A percentile compares a stretch with the other conserved stretches of the same genome.
These are phyloP conservation scores for Pandemis corylana DNA, from an alignment of 2,888 invertebrate genomes.

Conservation along the genomic window DNA sequence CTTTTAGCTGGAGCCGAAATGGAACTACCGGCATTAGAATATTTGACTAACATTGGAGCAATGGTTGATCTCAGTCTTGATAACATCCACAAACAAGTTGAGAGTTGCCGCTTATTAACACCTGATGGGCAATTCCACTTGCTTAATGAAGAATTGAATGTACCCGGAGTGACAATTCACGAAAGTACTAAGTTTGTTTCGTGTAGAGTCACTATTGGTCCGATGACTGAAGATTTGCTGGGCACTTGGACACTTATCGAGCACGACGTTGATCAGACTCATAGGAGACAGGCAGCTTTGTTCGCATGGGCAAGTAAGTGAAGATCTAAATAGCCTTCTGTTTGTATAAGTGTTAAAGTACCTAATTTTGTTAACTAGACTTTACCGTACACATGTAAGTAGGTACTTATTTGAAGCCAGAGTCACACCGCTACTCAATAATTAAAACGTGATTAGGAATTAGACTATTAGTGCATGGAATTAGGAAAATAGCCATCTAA, in stretches of 20 bases:
- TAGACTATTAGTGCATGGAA: neutral
- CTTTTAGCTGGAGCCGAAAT: slow-evolving; percentile 22
- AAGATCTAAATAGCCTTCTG: neutral
- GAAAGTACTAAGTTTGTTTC: slow-evolving; percentile 50
- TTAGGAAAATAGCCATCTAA: neutral
- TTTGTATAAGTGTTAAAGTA: neutral
- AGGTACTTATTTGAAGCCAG: too few species aligned
- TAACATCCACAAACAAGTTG: slow-evolving; percentile 18
- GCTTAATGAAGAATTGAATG: neutral
- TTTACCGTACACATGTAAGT: too few species aligned
- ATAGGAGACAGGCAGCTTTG: slow-evolving; percentile 50
- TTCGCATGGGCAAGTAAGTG: slow-evolving; percentile 54
- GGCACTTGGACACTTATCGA: slow-evolving; percentile 54
- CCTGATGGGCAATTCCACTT: slow-evolving; percentile 22
- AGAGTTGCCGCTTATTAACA: slow-evolving; percentile 31
- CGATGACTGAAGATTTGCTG: slow-evolving; percentile 48
- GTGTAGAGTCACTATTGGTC: slow-evolving; percentile 53
- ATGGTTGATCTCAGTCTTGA: slow-evolving; percentile 34
- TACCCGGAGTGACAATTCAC: slow-evolving; percentile 46
- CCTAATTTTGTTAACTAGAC: too few species aligned
- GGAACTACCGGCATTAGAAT: slow-evolving; percentile 35
- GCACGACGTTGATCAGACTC: slow-evolving; percentile 40
- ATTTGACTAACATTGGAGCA: slow-evolving; percentile 35
- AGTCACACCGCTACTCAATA: neutral
- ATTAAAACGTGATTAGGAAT: neutral